These are phyloP conservation scores for Dolichopus griseipennis DNA, from an alignment of 2,888 invertebrate genomes.

Conservation along the genomic window DNA sequence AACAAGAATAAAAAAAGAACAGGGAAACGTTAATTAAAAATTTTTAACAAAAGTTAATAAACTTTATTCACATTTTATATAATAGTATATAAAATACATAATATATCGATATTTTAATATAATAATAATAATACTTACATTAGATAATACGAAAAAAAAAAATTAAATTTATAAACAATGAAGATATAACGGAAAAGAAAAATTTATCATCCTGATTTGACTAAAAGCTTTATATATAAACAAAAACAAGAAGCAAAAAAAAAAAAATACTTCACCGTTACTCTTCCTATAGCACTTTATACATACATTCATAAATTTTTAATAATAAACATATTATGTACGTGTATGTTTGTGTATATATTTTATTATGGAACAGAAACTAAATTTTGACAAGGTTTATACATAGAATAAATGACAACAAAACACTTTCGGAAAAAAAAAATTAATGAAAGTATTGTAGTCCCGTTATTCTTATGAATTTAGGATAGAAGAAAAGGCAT, in stretches of 20 bases:
- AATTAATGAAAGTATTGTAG: neutral
- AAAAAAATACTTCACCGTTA: neutral
- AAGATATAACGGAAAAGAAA: neutral
- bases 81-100: too few relatives aligned
- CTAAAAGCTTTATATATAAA: neutral
- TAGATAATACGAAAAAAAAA: too few relatives aligned
- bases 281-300: too few relatives aligned
- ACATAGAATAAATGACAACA: neutral
- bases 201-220: conserved; percentile 1
- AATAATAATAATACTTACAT: too few relatives aligned
- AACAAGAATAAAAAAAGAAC: neutral
- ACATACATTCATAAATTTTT: too few relatives aligned
- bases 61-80: neutral
- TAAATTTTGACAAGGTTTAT: neutral
- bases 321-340: too few relatives aligned
- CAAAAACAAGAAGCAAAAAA: too few relatives aligned
- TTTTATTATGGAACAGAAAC: neutral
- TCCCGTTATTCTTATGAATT: neutral
- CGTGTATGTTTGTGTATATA: too few relatives aligned
- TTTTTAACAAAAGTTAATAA: neutral
- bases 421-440: neutral
- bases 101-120: too few relatives aligned
- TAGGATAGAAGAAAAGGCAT: neutral
- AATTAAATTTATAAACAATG: neutral
- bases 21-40: neutral